Evolutionary conservation across 1,140 invertebrate species (phyloP), one percentile per base, ranked within the genome.

Genomic region (Lepidurus couesii): DNA sequence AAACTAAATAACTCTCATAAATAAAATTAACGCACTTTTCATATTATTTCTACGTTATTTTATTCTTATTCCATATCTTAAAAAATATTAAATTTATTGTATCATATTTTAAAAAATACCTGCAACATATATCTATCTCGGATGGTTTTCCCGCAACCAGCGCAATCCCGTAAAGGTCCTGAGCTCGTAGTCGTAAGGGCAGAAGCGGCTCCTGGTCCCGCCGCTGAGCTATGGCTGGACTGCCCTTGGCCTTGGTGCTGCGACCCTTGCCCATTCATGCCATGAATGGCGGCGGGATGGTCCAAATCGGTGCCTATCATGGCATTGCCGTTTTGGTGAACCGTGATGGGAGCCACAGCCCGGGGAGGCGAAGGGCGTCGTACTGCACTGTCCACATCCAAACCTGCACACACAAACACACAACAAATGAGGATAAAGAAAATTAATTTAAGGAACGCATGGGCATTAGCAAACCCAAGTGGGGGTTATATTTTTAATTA

Each of bases 71-170:
- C 24, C 24, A 24, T 24, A 24, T 24, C 24, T 24, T 24, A 24
- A 24, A 24, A 24, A 24, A 24, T 24, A 24, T 24, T 24, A 24
- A 24, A 24, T 24, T 24, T 24, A 24, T 24, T 0, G 1, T 24
- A 24, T 24, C 24, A 24, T 24, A 24, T 24, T n/a, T 73, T n/a
- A 16, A 73, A 73, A 73, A 24, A 3, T 45, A 80, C 85, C 76
- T 84, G 82, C 43, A 86, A 79, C 42, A 86, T 79, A 73, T 83
- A 86, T n/a, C 84, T 79, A 53, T 88, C 87, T 7, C 81, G 82
- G 76, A 88, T 88, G 42, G 81, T 80, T 81, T 87, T 85, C 79
- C 86, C 85, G 81, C 87, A 88, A 1, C 85, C 85, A 11, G 85
- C 83, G 81, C 87, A 88, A 65, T 65, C 53, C 53, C 53, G 53